Evolutionary conservation across 2,888 invertebrate species (phyloP).

Genomic region (Drosophila niveifrons): DNA sequence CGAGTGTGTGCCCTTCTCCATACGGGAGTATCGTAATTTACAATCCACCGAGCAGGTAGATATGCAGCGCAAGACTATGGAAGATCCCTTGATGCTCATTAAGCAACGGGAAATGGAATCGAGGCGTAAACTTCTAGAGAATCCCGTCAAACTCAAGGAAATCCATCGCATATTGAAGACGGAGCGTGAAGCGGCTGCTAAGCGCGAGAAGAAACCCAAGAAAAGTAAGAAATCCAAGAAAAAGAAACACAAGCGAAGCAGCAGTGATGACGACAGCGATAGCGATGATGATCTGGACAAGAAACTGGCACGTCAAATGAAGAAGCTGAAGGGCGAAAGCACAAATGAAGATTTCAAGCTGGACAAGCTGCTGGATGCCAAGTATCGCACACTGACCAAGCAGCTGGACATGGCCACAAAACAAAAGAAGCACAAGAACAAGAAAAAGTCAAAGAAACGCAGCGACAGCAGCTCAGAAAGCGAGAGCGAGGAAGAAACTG

Average conservation of each 20-base stretch:
- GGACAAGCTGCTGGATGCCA: conserved; percentile 83
- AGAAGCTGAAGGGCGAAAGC: conserved; percentile 87
- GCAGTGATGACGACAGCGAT: conserved; percentile 36
- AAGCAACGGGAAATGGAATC: conserved; percentile 96
- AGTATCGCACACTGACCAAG: conserved; percentile 84
- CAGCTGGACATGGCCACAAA: conserved; percentile 84
- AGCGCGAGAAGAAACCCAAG: conserved; percentile 59
- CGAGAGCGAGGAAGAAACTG: conserved; percentile 12
- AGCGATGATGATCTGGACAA: conserved; percentile 87
- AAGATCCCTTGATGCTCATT: conserved; percentile 96
- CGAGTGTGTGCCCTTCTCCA: conserved; percentile 92
- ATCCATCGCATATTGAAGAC: conserved; percentile 91
- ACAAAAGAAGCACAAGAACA: conserved; percentile 55
- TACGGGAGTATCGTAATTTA: conserved; percentile 86
- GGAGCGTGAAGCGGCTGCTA: conserved; percentile 84
- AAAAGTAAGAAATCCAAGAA: conserved; percentile 77
- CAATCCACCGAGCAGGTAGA: conserved; percentile 91
- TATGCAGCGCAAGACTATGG: conserved; percentile 94
- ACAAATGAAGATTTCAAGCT: conserved; percentile 76
- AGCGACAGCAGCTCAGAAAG: conserved; percentile 41
- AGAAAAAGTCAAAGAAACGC: conserved; percentile 33
- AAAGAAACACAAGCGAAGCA: conserved; percentile 78
- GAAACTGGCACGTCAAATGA: conserved; percentile 86
- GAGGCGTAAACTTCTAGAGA: conserved; percentile 93
- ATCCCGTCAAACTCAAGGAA: conserved; percentile 95